Base-by-base conservation (phyloP, 2,797 vertebrate species). In the Acrossocheilus fasciatus region DNA sequence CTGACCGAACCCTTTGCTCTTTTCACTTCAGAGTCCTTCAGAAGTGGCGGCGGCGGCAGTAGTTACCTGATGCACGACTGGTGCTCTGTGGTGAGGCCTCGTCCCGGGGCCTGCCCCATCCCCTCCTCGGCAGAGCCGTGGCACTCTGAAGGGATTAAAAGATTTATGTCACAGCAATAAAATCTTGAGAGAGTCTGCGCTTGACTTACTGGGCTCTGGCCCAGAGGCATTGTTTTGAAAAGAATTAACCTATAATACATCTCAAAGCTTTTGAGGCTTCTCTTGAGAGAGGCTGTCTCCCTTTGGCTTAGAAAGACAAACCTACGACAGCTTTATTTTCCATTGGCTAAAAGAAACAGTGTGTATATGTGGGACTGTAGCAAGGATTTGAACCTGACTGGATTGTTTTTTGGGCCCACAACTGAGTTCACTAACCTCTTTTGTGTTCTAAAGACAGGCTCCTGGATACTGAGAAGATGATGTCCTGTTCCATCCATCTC, bases 1-100 rank as follows among this genome's bases (percentile, higher is more conserved):
- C 91, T 91, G 89, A 90, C 87, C 89, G 79, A 87, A 88, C 91
- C 92, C 92, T 92, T 89, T 93, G 92, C 90, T 93, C 89, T 90
- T 91, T 91, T 93, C 89, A 81, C 90, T 91, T 79, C 52, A 89
- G 88, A 92, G 91, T 91, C 92, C 91, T 92, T 93, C 91, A 92
- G 84, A 91, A 92, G 92, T 93, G 89, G 47, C 76, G 52, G 50
- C 14, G 8, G 69, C 17, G 11, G 89, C 66, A 52, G 62, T 69
- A 52, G 82, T 80, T 89, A 84, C 88, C 90, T 77, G 84, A 79
- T 82, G 84, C 62, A 86, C 59, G 64, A 73, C 69, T 66, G 82
- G 68, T 52, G 80, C 64, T 83, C 87, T 74, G 88, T 14, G 70
- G 59, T 52, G 79, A 59, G 45, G 74, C 80, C 62, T 66, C 23